A percentile compares a stretch with the other conserved stretches of the same genome.
Evolutionary conservation across 2,113 vertebrate genomes (phyloP).

Genomic region (Oceanodroma tethys): DNA sequence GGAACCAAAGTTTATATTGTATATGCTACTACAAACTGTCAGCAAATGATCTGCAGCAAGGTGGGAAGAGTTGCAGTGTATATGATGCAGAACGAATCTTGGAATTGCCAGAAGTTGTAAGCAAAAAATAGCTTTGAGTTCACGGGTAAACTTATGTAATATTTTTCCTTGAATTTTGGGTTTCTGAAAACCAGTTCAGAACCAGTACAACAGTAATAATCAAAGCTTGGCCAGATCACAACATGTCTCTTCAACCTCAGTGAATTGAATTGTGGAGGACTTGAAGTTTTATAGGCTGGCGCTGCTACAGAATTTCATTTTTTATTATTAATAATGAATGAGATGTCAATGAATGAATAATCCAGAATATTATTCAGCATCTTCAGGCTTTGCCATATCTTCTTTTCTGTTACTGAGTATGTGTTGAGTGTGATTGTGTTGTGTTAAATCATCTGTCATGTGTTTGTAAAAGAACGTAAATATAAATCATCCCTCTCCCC

Average conservation of each 20-base stretch:
- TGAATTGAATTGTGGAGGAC: not conserved
- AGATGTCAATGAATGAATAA: not conserved
- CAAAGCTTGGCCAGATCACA: not conserved
- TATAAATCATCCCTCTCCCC: not conserved
- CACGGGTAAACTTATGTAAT: not conserved
- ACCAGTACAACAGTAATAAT: not conserved
- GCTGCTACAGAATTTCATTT: not conserved
- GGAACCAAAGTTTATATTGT: not conserved
- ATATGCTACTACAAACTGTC: not conserved
- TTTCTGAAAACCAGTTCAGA: not conserved
- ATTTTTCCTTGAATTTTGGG: not conserved
- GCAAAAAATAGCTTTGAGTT: not conserved
- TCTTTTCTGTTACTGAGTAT: not conserved
- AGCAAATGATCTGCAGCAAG: not conserved
- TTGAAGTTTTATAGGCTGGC: not conserved
- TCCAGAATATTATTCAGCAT: not conserved
- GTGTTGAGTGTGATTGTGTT: not conserved
- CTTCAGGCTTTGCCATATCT: not conserved
- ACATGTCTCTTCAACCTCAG: not conserved
- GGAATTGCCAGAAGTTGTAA: not conserved
- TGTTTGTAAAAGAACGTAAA: not conserved
- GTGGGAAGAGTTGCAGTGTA: not conserved
- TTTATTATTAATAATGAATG: not conserved
- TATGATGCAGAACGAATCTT: not conserved
- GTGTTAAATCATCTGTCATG: not conserved